phyloP scores from a whole-genome alignment of 2,113 vertebrate species.

The Cathartes aura region DNA sequence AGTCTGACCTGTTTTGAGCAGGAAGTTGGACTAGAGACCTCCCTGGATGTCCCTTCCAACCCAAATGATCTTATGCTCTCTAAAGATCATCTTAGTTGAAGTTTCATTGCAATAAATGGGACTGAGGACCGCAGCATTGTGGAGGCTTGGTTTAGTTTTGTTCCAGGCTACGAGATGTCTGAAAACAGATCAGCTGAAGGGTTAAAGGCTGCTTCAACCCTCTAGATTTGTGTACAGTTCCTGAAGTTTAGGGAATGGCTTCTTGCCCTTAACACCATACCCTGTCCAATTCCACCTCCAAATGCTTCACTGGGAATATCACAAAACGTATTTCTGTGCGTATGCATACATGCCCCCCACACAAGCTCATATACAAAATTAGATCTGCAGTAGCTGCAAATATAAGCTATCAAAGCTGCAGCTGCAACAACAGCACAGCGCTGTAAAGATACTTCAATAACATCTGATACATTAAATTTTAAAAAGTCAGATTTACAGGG shows the following conservation, averaged over 20 bases:
- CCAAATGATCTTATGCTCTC: fast-evolving
- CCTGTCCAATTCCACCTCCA: background rate
- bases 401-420: background rate
- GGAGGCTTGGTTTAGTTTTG: background rate
- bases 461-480: background rate
- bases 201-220: background rate
- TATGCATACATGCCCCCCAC: background rate
- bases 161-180: background rate
- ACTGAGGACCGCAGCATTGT: background rate
- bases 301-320: background rate
- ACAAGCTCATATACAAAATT: fast-evolving
- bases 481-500: background rate
- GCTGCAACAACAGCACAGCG: background rate
- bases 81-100: background rate
- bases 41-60: background rate
- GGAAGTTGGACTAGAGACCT: background rate
- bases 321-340: fast-evolving
- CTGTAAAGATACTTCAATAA: background rate
- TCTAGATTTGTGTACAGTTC: fast-evolving
- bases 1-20: background rate
- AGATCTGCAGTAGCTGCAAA: background rate
- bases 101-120: background rate
- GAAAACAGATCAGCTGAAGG: fast-evolving
- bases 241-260: background rate
- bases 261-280: background rate